Evolutionary conservation across 2,888 invertebrate species (phyloP), one percentile per base, ranked within the genome.

Genomic region (Orthosia incerta): DNA sequence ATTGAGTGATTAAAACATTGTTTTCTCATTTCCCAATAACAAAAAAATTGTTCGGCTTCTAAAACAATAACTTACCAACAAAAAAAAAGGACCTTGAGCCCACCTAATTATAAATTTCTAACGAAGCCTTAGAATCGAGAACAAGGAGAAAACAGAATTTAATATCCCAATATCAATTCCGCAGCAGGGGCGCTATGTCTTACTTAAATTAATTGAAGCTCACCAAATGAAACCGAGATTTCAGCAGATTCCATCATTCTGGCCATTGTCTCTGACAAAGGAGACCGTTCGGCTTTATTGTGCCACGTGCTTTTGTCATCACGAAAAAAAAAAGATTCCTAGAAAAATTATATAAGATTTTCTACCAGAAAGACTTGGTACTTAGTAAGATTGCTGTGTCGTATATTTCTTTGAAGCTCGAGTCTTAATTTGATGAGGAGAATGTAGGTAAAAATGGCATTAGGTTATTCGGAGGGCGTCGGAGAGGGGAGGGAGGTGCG

Each of bases 371-470:
- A 90, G 89, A 70, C 78, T 78, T 74, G 76, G 81, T 87, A 85
- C 83, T 85, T 83, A 91, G 90, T 89, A 89, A 91, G 91, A 94
- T 93, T 92, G 90, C 91, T 87, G 87, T 88, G 89, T 89, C 91
- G 88, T 91, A 92, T 91, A 92, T 91, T 91, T 76, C 82, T 85
- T 92, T 90, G 88, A 89, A 88, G 85, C 87, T 86, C 85, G 88
- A 86, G 89, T 91, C 91, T 93, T 94, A 93, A 94, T 94, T 94
- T 93, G 92, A 94, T 92, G 93, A 93, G 89, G 85, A 86, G 90
- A 91, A 92, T 93, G 93, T 93, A n/a, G n/a, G n/a, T n/a, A 93
- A 94, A 94, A 94, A 92, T 88, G 91, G 89, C 91, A 89, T 93
- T 92, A 92, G 89, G 89, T 91, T 92, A 93, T 90, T 87, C 80